A percentile compares a stretch with the other conserved stretches of the same genome.
Conservation (phyloP, 2,113 vertebrate genomes). For the Dermatemys mawii region DNA sequence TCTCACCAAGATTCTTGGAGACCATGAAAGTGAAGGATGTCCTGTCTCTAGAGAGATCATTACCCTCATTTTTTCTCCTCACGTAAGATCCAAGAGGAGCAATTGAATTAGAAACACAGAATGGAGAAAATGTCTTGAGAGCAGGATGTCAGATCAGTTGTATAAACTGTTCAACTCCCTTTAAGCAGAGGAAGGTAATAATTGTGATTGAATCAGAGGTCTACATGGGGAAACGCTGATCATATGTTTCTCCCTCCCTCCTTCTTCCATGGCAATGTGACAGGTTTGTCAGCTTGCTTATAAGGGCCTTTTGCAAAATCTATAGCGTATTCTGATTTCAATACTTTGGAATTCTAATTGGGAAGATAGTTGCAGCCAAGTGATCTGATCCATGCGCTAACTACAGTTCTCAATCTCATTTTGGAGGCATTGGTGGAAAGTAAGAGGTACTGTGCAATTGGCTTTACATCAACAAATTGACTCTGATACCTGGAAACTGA, state of each 20-base stretch:
- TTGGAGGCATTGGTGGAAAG: not conserved
- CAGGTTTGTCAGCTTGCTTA: not conserved
- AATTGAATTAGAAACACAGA: not conserved
- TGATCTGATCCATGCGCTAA: not conserved
- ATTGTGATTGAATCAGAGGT: not conserved
- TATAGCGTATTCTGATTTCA: accelerated
- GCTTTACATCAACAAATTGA: not conserved
- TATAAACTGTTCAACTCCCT: not conserved
- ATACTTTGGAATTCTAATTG: not conserved
- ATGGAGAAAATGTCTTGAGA: not conserved
- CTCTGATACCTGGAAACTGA: not conserved
- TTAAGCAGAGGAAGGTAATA: not conserved
- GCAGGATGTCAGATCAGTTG: not conserved
- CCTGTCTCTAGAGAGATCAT: not conserved
- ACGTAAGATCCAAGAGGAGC: not conserved
- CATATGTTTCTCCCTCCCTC: not conserved
- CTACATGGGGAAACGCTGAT: not conserved
- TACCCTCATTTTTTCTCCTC: not conserved
- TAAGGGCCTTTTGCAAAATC: not conserved
- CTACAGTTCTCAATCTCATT: not conserved
- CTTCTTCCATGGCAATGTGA: not conserved
- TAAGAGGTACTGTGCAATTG: not conserved
- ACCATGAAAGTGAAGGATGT: not conserved
- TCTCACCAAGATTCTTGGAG: not conserved
- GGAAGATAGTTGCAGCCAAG: not conserved